Evolutionary conservation across 2,113 vertebrate genomes (phyloP).

Genomic region (Tenebrosternarchus preto): DNA sequence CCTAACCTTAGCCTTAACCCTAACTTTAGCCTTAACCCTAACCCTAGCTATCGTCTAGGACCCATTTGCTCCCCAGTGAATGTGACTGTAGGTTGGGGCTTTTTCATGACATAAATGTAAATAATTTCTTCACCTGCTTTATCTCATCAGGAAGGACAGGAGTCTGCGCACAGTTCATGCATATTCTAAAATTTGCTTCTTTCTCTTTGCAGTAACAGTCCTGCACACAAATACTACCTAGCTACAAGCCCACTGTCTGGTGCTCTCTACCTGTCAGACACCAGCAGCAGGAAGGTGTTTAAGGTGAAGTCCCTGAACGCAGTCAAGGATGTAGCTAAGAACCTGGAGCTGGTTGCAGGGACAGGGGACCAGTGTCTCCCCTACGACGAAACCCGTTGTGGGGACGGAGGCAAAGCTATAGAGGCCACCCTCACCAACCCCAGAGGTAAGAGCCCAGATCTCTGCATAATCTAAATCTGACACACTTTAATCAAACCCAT

Average conservation of each 20-base stretch:
- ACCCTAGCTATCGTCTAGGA: no score
- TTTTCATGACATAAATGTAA: neutral
- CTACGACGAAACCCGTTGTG: conserved; percentile 92
- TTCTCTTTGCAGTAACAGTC: conserved; percentile 83
- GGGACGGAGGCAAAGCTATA: conserved; percentile 93
- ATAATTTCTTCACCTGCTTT: no score
- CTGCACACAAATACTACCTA: conserved; percentile 97
- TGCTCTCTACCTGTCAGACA: conserved; percentile 92
- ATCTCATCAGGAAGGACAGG: no score
- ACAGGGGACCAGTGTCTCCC: conserved; percentile 97
- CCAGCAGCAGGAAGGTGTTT: conserved; percentile 93
- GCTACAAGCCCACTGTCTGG: conserved; percentile 87
- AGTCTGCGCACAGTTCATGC: neutral
- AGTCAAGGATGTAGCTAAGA: conserved; percentile 92
- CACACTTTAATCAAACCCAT: no score
- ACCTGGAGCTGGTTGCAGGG: conserved; percentile 90
- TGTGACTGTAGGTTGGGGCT: neutral
- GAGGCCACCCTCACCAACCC: conserved; percentile 96
- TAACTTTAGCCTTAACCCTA: no score
- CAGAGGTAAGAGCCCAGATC: conserved; percentile 78
- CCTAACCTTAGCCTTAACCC: no score
- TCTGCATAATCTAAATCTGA: no score
- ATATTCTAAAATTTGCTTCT: neutral
- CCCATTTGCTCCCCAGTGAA: neutral
- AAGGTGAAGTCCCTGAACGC: conserved; percentile 86